Percentiles rank a stretch among this genome's conserved stretches.
phyloP scores from a whole-genome alignment of 2,113 vertebrate genomes.

The Riparia riparia region DNA sequence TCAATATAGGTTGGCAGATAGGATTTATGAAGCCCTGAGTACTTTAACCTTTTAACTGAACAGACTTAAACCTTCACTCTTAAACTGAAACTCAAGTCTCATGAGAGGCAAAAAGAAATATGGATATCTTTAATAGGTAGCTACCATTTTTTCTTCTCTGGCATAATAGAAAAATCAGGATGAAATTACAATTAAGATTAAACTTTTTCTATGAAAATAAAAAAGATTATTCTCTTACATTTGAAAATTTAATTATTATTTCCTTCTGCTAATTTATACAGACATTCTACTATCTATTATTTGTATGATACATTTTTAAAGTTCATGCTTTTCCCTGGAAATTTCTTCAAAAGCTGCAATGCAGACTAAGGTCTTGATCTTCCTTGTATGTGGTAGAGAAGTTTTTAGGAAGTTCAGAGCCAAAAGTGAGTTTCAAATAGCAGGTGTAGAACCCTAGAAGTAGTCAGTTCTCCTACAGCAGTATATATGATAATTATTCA shows the following conservation, averaged over 20 bases:
- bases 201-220: neutral
- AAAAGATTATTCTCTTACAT: neutral
- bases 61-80: neutral
- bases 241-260: neutral
- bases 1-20: neutral
- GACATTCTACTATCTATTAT: neutral
- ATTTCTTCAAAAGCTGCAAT: neutral
- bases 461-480: slow-evolving; percentile 24
- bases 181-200: neutral
- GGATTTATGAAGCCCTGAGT: neutral
- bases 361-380: neutral
- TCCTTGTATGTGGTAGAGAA: slow-evolving; percentile 6
- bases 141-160: neutral
- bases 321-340: neutral
- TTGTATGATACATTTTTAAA: neutral
- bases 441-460: slow-evolving; percentile 16
- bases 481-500: neutral
- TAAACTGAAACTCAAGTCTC: neutral
- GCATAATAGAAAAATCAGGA: neutral
- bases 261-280: neutral
- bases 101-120: neutral
- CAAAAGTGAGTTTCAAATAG: slow-evolving; percentile 19
- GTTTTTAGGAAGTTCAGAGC: neutral
- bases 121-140: neutral
- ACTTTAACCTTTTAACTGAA: neutral